phyloP scores from a whole-genome alignment of 2,113 vertebrate species.

The Podocnemis expansa region DNA sequence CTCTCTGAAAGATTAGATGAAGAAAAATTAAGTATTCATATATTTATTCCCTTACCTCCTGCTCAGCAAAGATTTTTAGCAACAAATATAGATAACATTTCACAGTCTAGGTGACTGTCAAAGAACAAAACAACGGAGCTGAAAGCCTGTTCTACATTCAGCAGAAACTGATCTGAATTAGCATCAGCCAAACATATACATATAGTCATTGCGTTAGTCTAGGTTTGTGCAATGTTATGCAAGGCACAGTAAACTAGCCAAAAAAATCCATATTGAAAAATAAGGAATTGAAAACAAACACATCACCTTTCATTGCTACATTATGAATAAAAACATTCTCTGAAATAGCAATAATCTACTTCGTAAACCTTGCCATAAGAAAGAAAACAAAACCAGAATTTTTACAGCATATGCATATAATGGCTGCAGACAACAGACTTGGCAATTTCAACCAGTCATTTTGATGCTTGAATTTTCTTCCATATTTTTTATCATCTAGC shows the following conservation, averaged over 20 bases:
- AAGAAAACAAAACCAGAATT: background rate
- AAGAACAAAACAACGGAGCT: background rate
- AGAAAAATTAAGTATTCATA: conserved; percentile 74
- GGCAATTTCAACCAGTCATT: background rate
- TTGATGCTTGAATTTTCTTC: background rate
- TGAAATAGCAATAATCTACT: background rate
- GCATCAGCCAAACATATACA: background rate
- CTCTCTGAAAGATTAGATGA: conserved; percentile 36
- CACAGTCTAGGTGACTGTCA: background rate
- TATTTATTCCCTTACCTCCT: conserved; percentile 57
- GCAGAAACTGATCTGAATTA: background rate
- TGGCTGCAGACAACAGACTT: background rate
- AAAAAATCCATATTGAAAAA: background rate
- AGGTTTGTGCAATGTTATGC: background rate
- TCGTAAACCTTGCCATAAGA: background rate
- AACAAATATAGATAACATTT: conserved; percentile 63
- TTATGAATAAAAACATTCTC: background rate
- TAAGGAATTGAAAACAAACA: background rate
- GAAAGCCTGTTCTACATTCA: background rate
- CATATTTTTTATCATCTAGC: background rate
- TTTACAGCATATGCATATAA: background rate
- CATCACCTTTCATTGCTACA: background rate
- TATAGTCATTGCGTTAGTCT: background rate
- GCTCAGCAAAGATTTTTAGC: conserved; percentile 47
- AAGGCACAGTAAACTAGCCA: background rate